These are phyloP conservation scores for Pomatorhinus ruficollis DNA, from an alignment of 2,113 vertebrate genomes.

Conservation along the genomic window DNA sequence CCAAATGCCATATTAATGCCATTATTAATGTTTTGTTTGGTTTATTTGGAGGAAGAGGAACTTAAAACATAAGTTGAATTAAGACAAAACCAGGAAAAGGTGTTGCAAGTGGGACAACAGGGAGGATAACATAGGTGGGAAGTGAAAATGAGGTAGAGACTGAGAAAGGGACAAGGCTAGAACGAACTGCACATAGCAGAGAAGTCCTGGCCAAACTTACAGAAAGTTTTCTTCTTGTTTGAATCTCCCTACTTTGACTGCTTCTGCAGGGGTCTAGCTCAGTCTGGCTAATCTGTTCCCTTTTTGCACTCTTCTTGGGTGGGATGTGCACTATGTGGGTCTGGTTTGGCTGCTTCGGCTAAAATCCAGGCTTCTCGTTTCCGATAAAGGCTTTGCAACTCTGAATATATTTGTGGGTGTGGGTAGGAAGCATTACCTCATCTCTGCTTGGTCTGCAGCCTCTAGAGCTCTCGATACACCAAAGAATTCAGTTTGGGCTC, in stretches of 20 bases:
- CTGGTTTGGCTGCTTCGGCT: not conserved
- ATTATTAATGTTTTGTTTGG: not conserved
- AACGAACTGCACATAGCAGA: not conserved
- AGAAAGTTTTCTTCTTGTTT: not conserved
- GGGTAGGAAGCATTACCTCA: not conserved
- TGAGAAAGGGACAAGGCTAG: not conserved
- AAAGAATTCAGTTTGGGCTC: not conserved
- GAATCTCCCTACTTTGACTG: not conserved
- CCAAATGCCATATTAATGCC: not conserved
- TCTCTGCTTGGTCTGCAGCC: not conserved
- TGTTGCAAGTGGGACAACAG: not conserved
- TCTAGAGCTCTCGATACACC: not conserved
- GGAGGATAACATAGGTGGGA: not conserved
- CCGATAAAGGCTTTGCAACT: not conserved
- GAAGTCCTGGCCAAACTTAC: not conserved
- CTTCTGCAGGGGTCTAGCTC: not conserved
- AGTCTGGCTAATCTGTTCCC: not conserved
- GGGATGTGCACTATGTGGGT: not conserved
- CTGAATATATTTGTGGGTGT: not conserved
- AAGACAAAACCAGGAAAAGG: not conserved
- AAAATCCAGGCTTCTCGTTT: not conserved
- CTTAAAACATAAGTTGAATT: not conserved
- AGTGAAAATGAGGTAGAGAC: not conserved
- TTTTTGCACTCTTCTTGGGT: not conserved
- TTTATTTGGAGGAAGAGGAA: not conserved